Percentiles rank a stretch among this genome's conserved stretches.
These are phyloP conservation scores for Amblyteles armatorius DNA, from an alignment of 2,888 invertebrate genomes.

Conservation along the genomic window DNA sequence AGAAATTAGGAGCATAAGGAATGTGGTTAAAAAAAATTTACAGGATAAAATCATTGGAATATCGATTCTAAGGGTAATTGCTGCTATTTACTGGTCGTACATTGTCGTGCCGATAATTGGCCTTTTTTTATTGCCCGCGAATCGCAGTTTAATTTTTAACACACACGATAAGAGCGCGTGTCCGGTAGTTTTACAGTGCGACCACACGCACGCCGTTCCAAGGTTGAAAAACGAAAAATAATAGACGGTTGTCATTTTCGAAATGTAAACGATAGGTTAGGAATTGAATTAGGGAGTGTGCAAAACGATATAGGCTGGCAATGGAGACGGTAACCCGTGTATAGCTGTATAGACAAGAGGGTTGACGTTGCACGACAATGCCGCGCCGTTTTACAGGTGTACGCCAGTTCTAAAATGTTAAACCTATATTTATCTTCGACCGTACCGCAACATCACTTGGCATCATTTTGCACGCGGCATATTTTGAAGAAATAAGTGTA, in stretches of 20 bases:
- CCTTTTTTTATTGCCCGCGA: neutral
- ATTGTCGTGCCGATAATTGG: conserved; percentile 11
- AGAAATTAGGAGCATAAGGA: no score
- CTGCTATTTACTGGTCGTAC: neutral
- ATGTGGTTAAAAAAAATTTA: no score
- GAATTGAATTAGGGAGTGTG: neutral
- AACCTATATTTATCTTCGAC: neutral
- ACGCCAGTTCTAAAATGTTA: neutral
- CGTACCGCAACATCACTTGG: neutral
- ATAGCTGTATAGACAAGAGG: neutral
- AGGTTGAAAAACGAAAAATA: neutral
- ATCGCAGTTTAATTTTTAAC: conserved; percentile 18
- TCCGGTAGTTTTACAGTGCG: neutral
- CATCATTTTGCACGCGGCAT: neutral
- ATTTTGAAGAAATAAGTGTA: conserved; percentile 12
- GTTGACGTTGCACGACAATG: neutral
- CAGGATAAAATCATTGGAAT: neutral
- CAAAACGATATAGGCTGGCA: neutral
- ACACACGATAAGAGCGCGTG: neutral
- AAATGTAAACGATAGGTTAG: conserved; percentile 2
- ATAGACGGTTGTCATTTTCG: conserved; percentile 11
- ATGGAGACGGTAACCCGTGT: neutral
- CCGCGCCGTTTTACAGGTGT: neutral
- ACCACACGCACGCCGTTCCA: neutral
- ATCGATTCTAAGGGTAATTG: neutral